Base-by-base conservation (phyloP, 2,113 vertebrate species). In the Nycticorax nycticorax region DNA sequence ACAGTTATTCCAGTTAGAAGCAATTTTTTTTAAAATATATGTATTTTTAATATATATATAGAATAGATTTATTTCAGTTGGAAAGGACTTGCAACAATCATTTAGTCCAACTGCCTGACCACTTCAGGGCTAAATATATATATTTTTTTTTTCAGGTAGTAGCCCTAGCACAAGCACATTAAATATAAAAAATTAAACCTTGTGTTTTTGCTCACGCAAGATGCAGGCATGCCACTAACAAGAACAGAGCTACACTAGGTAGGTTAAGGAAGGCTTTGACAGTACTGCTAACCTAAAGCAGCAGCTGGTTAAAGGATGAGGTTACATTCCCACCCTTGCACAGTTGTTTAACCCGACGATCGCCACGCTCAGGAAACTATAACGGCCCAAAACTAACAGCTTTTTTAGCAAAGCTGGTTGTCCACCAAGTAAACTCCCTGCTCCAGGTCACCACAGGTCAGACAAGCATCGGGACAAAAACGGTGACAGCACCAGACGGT, bases 311-410 rank as follows among this genome's bases (percentile, higher is more conserved):
- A 33, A 62, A n/a, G 52, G 20, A 16, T 3, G 66, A 89, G 37
- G 37, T 77, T 64, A 47, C 56, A 56, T 1, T 57, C 30, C 14
- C 59, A 87, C 7, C n/a, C 24, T 21, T 9, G 28, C 21, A 7
- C 30, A 45, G 59, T 11, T 45, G 5, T 11, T 24, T 41, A 62
- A 75, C 30, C 56, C 62, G 6, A 19, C 0, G 18, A 33, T 62
- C 76, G 63, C 35, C 63, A 13, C 0, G 0, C 41, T 41, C 53
- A 35, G 72, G 27, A 64, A 89, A 56, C 0, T 1, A 8, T 0
- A 55, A 56, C 2, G 6, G 23, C 41, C 66, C 30, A 12, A 67
- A 89, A 86, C 56, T 12, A 48, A 48, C 12, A 77, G 77, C 39
- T 82, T 91, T 90, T 77, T 66, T n/a, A 81, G 64, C 77, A 60